Evolutionary conservation across 2,797 vertebrate species (phyloP), one percentile per base, ranked within the genome.

Genomic region (Graptemys geographica): DNA sequence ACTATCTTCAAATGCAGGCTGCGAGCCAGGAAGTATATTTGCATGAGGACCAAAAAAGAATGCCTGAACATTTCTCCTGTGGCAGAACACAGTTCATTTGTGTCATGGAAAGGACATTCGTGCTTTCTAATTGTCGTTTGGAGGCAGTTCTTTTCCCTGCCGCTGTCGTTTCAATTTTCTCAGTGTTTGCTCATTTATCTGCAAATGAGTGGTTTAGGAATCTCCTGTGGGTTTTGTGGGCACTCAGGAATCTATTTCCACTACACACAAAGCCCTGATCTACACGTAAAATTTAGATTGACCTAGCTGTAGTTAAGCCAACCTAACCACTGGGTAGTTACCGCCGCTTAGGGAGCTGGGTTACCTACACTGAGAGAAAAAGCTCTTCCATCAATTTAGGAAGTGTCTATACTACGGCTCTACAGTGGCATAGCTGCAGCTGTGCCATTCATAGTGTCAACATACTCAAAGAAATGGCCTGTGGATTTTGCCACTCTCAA

Each of bases 1-100:
- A 89, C 56, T 49, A 62, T 11, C 53, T 95, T 88, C 74, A 91
- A 95, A 80, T 59, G 81, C 47, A 82, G 91, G 33, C 74, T 89
- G 52, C 11, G 84, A 90, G 84, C 74, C 85, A 92, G 90, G n/a
- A 81, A 55, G 79, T 51, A 56, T n/a, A 16, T 41, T 33, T 88
- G 56, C 0, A 1, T 8, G 47, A 86, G n/a, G 78, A 52, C 7
- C 2, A 3, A 80, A 84, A 81, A 65, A 49, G 74, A 62, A 90
- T 11, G 83, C 31, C 87, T 65, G 62, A 90, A 53, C 76, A 51
- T 41, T 62, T 90, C 49, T 85, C 25, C 87, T 81, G 76, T 52
- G 53, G 49, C 28, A 90, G 69, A 16, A 94, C 27, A 79, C 65
- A 90, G 83, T 81, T 55, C 53, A 57, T 56, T 65, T 76, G 31